These are phyloP conservation scores for Agapostemon virescens DNA, from an alignment of 2,888 invertebrate species.

Conservation along the genomic window DNA sequence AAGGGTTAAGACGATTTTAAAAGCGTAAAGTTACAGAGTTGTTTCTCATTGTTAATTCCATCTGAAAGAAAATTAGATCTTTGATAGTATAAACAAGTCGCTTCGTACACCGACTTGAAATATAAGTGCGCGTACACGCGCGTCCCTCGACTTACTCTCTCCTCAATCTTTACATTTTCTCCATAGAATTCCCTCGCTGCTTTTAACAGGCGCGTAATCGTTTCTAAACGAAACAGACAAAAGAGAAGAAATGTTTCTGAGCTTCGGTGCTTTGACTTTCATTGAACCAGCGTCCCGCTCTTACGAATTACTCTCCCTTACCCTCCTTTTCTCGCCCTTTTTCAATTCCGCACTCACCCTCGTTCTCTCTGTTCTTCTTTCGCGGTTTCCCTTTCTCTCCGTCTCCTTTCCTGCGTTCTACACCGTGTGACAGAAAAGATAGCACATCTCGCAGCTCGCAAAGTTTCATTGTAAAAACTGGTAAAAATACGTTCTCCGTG, in stretches of 20 bases:
- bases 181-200: not conserved
- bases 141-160: not conserved
- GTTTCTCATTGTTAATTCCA: not conserved
- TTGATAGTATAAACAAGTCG: not conserved
- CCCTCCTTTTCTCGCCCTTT: not conserved
- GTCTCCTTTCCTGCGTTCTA: not conserved
- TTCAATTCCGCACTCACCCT: constrained; percentile 2
- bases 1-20: too few species aligned
- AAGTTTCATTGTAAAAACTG: too few species aligned
- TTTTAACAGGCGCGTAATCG: not conserved
- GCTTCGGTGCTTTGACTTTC: constrained; percentile 12
- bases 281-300: not conserved
- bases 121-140: not conserved
- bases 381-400: constrained; percentile 10
- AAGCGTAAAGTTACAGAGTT: not conserved
- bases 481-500: not conserved
- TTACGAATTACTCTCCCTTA: constrained; percentile 29
- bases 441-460: not conserved
- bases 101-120: too few species aligned
- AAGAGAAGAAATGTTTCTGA: not conserved
- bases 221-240: not conserved
- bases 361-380: not conserved
- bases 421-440: not conserved
- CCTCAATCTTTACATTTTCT: not conserved
- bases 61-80: not conserved